Percentiles rank a stretch among this genome's conserved stretches.
phyloP scores from a whole-genome alignment of 2,113 vertebrate species.

The Dicaeum eximium region DNA sequence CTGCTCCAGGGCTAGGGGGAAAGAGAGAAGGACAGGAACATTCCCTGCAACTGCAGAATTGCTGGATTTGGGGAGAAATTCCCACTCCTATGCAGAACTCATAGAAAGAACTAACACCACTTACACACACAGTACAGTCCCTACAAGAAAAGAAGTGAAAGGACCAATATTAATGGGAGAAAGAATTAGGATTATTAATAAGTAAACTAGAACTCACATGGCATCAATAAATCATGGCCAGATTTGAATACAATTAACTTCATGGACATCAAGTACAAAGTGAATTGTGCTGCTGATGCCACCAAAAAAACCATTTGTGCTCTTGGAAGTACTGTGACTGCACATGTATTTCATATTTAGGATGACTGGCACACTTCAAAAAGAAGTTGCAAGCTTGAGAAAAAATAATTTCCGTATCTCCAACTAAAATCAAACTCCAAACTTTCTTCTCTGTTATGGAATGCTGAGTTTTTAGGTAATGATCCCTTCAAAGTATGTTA shows the following conservation, averaged over 20 bases:
- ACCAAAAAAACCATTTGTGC: neutral
- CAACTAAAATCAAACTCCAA: neutral
- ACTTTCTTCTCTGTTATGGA: neutral
- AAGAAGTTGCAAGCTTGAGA: neutral
- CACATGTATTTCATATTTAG: neutral
- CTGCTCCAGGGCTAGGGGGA: neutral
- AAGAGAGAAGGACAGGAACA: neutral
- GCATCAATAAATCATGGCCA: neutral
- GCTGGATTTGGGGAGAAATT: neutral
- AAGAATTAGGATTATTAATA: neutral
- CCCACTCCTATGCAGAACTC: rapidly evolving
- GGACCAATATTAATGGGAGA: neutral
- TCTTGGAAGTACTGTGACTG: neutral
- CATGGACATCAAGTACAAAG: neutral
- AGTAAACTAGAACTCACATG: neutral
- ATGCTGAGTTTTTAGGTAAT: neutral
- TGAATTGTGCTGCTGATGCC: neutral
- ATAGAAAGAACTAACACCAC: neutral
- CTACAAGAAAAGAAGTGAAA: neutral
- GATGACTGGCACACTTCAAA: neutral
- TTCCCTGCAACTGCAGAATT: neutral
- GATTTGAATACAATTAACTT: neutral
- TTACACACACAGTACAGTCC: neutral
- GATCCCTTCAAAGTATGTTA: neutral
- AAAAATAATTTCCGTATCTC: neutral